A percentile compares a stretch with the other conserved stretches of the same genome.
Conservation (phyloP, 1,140 invertebrate species). For the Drosophila chauvacae region DNA sequence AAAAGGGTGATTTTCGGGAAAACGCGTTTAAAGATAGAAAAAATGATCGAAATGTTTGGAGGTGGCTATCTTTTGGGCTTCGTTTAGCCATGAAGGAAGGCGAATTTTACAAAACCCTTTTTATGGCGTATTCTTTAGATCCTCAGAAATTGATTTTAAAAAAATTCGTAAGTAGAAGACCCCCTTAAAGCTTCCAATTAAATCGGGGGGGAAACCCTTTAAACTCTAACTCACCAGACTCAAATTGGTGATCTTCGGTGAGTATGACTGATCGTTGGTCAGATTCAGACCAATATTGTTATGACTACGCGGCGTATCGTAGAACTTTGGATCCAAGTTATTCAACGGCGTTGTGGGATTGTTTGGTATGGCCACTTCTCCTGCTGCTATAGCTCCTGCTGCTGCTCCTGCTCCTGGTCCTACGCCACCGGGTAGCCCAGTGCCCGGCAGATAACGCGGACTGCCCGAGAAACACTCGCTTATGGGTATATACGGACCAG, state of each 20-base stretch:
- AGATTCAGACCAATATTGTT: constrained; percentile 84
- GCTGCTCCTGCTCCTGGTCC: not conserved
- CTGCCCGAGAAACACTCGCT: constrained; percentile 96
- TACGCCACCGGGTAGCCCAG: too few species aligned
- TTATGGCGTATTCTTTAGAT: too few species aligned
- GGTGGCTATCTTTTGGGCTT: too few species aligned
- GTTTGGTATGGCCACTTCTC: constrained; percentile 38
- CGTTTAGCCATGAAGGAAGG: too few species aligned
- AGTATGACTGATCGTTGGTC: constrained; percentile 83
- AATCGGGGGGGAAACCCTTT: too few species aligned
- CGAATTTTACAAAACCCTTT: too few species aligned
- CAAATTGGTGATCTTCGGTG: constrained; percentile 83
- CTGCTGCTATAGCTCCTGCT: not conserved
- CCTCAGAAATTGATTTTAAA: too few species aligned
- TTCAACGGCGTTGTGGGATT: constrained; percentile 78
- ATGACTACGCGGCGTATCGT: constrained; percentile 86
- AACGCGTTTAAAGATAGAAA: too few species aligned
- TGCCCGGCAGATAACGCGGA: constrained; percentile 80
- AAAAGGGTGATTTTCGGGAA: too few species aligned
- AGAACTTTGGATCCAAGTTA: constrained; percentile 85
- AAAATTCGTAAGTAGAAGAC: too few species aligned
- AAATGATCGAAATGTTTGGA: too few species aligned
- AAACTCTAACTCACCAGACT: constrained; percentile 53
- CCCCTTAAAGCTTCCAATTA: too few species aligned
- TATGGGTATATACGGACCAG: constrained; percentile 92